These are phyloP conservation scores for Hydrozoanthus gracilis DNA, from an alignment of 92 coral and sea anemone genomes.

Conservation along the genomic window DNA sequence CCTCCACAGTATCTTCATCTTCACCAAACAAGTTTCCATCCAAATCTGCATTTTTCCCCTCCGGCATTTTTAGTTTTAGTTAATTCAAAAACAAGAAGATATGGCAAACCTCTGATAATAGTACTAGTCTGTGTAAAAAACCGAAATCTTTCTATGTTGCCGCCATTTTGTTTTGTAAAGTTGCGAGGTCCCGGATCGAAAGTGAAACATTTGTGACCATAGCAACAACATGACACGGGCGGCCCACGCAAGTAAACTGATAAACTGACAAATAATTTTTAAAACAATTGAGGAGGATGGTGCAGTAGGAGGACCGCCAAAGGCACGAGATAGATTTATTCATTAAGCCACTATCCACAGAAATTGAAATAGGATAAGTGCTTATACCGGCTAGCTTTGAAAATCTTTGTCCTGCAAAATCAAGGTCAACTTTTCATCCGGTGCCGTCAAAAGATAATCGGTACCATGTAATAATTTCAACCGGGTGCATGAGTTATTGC, in stretches of 20 bases:
- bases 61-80: constrained; percentile 72
- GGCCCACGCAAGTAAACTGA: not conserved
- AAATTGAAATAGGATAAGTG: too few species aligned
- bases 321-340: not conserved
- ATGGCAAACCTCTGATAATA: too few species aligned
- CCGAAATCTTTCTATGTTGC: constrained; percentile 41
- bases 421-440: too few species aligned
- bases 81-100: not conserved
- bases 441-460: too few species aligned
- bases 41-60: constrained; percentile 74
- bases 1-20: constrained; percentile 77
- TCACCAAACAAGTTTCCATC: constrained; percentile 67
- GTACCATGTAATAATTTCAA: too few species aligned
- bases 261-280: too few species aligned
- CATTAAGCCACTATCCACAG: too few species aligned
- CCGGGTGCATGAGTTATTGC: too few species aligned
- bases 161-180: constrained; percentile 79
- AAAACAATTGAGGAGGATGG: too few species aligned
- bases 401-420: too few species aligned
- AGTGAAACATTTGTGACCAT: constrained; percentile 80
- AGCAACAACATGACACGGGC: constrained; percentile 53
- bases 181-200: constrained; percentile 58
- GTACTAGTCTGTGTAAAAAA: not conserved
- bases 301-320: not conserved
- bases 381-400: too few species aligned